Percentiles rank a stretch among this genome's conserved stretches.
Conservation (phyloP, 1,140 invertebrate genomes). For the Aphaenogaster ashmeadi region DNA sequence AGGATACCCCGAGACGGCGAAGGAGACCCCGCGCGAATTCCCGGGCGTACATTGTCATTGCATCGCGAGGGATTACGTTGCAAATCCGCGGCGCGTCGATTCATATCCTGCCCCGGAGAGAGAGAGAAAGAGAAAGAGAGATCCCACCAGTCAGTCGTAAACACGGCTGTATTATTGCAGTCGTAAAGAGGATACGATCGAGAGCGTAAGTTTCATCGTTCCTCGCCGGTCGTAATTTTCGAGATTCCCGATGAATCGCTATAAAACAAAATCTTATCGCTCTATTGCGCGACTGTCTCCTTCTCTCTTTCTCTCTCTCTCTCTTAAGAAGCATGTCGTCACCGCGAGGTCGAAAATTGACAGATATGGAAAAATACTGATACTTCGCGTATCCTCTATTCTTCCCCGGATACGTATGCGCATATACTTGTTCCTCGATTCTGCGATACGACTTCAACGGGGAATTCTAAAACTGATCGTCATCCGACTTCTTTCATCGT, state of each 20-base stretch:
- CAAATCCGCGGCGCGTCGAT: constrained; percentile 49
- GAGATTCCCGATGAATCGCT: constrained; percentile 59
- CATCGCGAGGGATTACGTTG: constrained; percentile 55
- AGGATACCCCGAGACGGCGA: constrained; percentile 36
- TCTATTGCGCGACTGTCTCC: constrained; percentile 14
- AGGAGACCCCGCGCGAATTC: constrained; percentile 12
- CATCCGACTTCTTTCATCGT: neutral
- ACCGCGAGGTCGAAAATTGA: neutral
- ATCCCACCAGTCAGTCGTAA: constrained; percentile 35
- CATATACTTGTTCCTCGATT: neutral
- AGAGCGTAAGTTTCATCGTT: constrained; percentile 51
- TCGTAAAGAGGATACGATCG: constrained; percentile 61
- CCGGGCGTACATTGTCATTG: constrained; percentile 50
- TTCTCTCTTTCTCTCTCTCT: constrained; percentile 7
- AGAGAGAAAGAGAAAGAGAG: neutral
- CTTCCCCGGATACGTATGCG: neutral
- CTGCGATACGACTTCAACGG: neutral
- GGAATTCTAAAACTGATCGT: neutral
- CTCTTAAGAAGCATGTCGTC: neutral
- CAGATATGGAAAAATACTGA: neutral
- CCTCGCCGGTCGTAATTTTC: constrained; percentile 50
- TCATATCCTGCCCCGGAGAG: neutral
- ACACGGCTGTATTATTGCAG: constrained; percentile 44
- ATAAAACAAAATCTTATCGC: constrained; percentile 68
- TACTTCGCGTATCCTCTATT: neutral